Percentiles rank a stretch among this genome's conserved stretches.
These are phyloP conservation scores for Nesidiocoris tenuis DNA, from an alignment of 2,888 invertebrate species.

Conservation along the genomic window DNA sequence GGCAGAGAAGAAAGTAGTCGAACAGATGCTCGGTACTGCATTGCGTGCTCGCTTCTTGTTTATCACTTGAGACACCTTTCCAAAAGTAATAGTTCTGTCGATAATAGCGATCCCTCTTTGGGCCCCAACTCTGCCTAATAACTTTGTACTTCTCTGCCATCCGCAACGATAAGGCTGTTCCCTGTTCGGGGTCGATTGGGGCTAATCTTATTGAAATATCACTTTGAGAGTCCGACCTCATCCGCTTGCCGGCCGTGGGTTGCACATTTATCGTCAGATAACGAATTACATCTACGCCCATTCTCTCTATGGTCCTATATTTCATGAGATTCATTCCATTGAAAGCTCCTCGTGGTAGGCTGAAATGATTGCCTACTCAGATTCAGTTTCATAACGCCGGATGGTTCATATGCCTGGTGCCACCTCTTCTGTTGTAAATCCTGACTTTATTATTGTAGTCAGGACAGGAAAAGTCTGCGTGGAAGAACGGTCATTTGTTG, in stretches of 20 bases:
- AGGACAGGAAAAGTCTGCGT: too few species aligned
- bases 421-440: too few species aligned
- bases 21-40: too few species aligned
- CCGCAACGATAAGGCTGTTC: constrained; percentile 10
- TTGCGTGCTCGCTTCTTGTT: constrained; percentile 24
- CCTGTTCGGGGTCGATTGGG: neutral
- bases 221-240: neutral
- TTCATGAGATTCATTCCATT: too few species aligned
- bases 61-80: constrained; percentile 34
- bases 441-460: too few species aligned
- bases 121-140: constrained; percentile 10
- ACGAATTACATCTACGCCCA: neutral
- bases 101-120: constrained; percentile 26
- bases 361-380: too few species aligned
- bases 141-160: neutral
- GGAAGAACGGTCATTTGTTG: too few species aligned
- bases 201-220: constrained; percentile 14
- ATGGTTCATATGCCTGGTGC: too few species aligned
- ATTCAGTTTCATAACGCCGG: too few species aligned
- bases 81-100: constrained; percentile 39
- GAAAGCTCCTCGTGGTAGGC: too few species aligned
- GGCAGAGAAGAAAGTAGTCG: too few species aligned
- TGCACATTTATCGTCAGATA: neutral
- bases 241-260: neutral
- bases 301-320: too few species aligned